These are phyloP conservation scores for Andrena bicolor DNA, from an alignment of 2,888 invertebrate genomes.

Conservation along the genomic window DNA sequence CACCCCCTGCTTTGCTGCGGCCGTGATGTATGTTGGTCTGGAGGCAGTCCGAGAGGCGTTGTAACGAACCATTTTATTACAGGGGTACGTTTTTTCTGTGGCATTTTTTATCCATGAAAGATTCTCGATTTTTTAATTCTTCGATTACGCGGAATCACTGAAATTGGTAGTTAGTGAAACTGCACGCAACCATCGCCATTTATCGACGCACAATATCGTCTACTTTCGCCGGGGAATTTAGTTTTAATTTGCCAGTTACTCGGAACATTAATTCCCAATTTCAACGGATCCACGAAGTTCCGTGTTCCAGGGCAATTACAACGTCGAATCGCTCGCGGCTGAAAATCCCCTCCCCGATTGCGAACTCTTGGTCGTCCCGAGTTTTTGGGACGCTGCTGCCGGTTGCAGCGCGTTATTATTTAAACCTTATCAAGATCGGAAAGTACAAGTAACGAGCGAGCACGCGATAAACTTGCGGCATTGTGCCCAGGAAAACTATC, in stretches of 20 bases:
- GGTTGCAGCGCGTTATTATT: constrained; percentile 43
- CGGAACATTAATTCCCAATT: constrained; percentile 6
- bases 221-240: not conserved
- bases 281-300: not conserved
- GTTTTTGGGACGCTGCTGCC: constrained; percentile 22
- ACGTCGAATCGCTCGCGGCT: constrained; percentile 19
- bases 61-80: constrained; percentile 26
- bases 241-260: not conserved
- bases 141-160: not conserved
- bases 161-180: no score
- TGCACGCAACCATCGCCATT: no score
- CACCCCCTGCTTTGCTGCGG: not conserved
- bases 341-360: constrained; percentile 12
- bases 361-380: constrained; percentile 9
- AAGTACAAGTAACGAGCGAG: constrained; percentile 28
- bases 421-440: constrained; percentile 50
- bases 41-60: not conserved
- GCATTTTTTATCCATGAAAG: not conserved
- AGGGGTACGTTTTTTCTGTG: constrained; percentile 4
- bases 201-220: no score
- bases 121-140: not conserved
- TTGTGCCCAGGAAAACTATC: constrained; percentile 14
- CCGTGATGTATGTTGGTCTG: constrained; percentile 32
- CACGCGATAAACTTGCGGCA: constrained; percentile 42
- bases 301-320: constrained; percentile 38